phyloP scores from a whole-genome alignment of 1,140 invertebrate genomes.

The Hetaerina americana region DNA sequence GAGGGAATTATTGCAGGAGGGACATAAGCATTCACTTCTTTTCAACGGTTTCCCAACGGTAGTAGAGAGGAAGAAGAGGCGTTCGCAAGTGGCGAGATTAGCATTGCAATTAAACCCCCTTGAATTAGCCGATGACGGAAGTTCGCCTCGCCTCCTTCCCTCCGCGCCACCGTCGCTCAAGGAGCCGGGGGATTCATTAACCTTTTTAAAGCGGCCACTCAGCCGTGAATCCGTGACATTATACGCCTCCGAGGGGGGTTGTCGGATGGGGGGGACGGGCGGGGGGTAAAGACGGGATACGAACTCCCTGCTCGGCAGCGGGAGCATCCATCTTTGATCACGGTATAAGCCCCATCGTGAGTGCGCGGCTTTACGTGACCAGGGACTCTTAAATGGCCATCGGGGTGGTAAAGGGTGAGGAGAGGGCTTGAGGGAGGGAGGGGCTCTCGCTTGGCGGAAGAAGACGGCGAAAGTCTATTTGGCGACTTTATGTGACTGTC shows the following conservation, averaged over 20 bases:
- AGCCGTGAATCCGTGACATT: not conserved
- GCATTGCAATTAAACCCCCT: not conserved
- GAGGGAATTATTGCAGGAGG: too few relatives aligned
- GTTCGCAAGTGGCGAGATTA: not conserved
- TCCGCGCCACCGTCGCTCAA: not conserved
- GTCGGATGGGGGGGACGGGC: too few relatives aligned
- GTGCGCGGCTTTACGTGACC: not conserved
- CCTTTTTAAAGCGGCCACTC: not conserved
- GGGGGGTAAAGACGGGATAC: too few relatives aligned
- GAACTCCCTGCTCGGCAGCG: too few relatives aligned
- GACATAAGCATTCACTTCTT: too few relatives aligned
- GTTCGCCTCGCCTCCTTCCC: not conserved
- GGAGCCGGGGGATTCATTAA: not conserved
- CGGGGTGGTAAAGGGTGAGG: too few relatives aligned
- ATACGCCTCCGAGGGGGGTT: too few relatives aligned
- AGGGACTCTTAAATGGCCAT: too few relatives aligned
- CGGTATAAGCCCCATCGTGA: not conserved
- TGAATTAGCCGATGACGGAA: not conserved
- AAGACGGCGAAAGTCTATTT: not conserved
- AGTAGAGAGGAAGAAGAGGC: not conserved
- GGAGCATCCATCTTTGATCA: not conserved
- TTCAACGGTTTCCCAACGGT: not conserved
- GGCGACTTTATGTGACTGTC: not conserved
- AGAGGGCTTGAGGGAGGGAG: too few relatives aligned
- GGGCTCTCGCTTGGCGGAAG: not conserved